Evolutionary conservation across 1,140 invertebrate genomes (phyloP), one percentile per base, ranked within the genome.

Genomic region (Eufriesea mexicana): DNA sequence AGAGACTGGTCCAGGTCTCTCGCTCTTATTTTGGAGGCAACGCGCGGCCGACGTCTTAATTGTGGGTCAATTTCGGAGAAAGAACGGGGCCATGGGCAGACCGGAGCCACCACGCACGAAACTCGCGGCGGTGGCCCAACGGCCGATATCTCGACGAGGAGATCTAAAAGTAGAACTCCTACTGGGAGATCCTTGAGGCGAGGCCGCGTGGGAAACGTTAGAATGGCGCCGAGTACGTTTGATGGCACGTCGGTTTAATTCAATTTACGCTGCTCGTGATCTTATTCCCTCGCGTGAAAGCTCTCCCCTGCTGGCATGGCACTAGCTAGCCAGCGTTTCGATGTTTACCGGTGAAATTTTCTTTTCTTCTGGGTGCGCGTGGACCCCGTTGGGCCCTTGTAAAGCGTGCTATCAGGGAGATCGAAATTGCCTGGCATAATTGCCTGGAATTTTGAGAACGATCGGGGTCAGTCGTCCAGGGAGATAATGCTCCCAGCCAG

Each of bases 141-240:
- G 45, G 54, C 57, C 64, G 70, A 79, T 86, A 87, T 86, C 85
- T 76, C 51, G 70, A 23, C 2, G 28, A 49, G 28, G 59, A 61
- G 59, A 86, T 90, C 90, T 90, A 90, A 91, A 91, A 90, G 89
- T 90, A 85, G 90, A 89, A 87, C 86, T 89, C 83, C 73, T 75
- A 57, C 72, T 73, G 66, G 75, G 88, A 73, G 83, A 85, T 82
- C 75, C 79, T 84, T 67, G 75, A 79, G 83, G 76, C 62, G 66
- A 55, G 72, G 67, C 81, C 84, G 75, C 86, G 81, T 88, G 64
- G 85, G 81, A 87, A 86, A 84, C 85, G 83, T 87, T 79, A 64
- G 84, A 76, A 67, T 68, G 55, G 62, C 68, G 84, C 73, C 67
- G 57, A 45, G 45, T 81, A 59, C 42, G 47, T 61, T 42, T 10